Evolutionary conservation across 2,888 invertebrate genomes (phyloP).

Genomic region (Zygogramma bicolorata): DNA sequence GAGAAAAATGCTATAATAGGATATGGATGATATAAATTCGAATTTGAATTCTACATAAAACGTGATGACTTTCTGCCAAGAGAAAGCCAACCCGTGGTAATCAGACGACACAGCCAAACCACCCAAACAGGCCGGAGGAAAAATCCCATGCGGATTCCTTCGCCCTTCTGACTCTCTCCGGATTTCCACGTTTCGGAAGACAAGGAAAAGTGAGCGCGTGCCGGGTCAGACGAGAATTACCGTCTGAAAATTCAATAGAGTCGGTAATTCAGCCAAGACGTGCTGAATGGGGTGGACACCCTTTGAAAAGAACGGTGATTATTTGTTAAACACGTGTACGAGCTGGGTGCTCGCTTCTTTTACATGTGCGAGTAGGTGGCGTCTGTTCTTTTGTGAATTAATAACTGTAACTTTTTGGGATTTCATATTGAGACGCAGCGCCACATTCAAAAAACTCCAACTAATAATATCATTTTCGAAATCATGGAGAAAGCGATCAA

Average conservation of each 20-base stretch:
- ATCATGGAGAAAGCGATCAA: too few species aligned
- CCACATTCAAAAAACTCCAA: too few species aligned
- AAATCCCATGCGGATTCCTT: background rate
- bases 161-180: background rate
- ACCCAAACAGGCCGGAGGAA: too few species aligned
- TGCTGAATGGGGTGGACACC: background rate
- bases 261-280: background rate
- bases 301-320: background rate
- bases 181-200: background rate
- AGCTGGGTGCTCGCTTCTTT: background rate
- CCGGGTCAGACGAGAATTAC: conserved; percentile 1
- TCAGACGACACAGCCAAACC: too few species aligned
- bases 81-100: too few species aligned
- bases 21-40: too few species aligned
- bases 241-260: conserved; percentile 10
- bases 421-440: too few species aligned
- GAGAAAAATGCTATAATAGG: too few species aligned
- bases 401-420: too few species aligned
- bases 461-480: too few species aligned
- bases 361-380: background rate
- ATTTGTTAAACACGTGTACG: conserved; percentile 2
- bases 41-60: too few species aligned
- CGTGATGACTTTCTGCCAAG: too few species aligned
- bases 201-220: conserved; percentile 3
- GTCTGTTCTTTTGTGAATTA: background rate